Evolutionary conservation across 2,888 invertebrate genomes (phyloP).

Genomic region (Phytoseiulus persimilis): DNA sequence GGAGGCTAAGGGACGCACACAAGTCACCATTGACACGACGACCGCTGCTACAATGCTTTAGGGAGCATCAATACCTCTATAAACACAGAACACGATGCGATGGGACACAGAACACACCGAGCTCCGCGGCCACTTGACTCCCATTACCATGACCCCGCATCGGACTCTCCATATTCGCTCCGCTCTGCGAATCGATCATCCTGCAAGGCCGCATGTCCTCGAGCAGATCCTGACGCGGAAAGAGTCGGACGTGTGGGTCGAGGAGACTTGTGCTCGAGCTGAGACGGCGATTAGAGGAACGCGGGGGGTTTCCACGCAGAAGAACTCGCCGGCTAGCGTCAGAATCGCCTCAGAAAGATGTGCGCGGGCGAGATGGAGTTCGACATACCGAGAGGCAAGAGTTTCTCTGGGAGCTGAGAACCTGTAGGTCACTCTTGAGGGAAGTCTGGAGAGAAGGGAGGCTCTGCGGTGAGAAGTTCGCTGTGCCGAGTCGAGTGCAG

Average conservation of each 20-base stretch:
- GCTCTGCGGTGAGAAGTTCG: neutral
- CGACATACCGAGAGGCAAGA: too few species aligned
- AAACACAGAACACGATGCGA: conserved; percentile 5
- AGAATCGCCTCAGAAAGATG: too few species aligned
- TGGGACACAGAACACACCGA: neutral
- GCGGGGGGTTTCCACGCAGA: too few species aligned
- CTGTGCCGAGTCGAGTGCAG: neutral
- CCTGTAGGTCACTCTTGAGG: neutral
- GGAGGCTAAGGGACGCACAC: neutral
- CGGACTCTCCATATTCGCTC: neutral
- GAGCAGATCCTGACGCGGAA: too few species aligned
- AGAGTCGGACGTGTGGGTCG: too few species aligned
- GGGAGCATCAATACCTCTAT: conserved; percentile 5
- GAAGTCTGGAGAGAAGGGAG: too few species aligned
- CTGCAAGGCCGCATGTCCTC: neutral
- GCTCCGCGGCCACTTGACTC: neutral
- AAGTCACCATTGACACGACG: conserved; percentile 5
- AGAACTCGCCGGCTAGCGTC: too few species aligned
- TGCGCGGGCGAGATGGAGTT: too few species aligned
- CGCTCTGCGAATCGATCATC: neutral
- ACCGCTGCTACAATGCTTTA: neutral
- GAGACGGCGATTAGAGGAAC: too few species aligned
- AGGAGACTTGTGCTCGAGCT: too few species aligned
- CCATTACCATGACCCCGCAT: neutral
- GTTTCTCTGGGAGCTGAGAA: neutral